phyloP scores from a whole-genome alignment of 64 coral and sea anemone species.

The Hydrozoanthus tunicans region DNA sequence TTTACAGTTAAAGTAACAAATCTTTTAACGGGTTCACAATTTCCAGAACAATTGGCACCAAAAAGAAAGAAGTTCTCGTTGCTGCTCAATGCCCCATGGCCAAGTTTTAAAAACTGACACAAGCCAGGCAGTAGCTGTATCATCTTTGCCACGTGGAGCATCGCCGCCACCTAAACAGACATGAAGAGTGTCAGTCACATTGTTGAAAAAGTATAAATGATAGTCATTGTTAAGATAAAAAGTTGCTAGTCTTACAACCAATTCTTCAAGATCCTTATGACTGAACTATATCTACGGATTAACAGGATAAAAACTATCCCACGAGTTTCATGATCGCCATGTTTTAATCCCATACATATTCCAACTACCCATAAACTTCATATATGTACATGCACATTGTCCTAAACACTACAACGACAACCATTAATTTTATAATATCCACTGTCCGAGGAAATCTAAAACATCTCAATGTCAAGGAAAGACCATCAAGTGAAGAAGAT shows the following conservation, averaged over 20 bases:
- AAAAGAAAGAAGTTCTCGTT: constrained; percentile 49
- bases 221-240: constrained; percentile 12
- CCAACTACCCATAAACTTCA: no score
- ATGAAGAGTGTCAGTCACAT: constrained; percentile 38
- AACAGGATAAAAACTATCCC: no score
- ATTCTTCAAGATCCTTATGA: background rate
- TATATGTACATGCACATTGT: no score
- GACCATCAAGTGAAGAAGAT: background rate
- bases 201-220: constrained; percentile 39
- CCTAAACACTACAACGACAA: no score
- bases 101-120: constrained; percentile 59
- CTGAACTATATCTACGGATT: background rate
- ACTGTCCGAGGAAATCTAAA: background rate
- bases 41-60: constrained; percentile 58
- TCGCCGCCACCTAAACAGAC: constrained; percentile 57
- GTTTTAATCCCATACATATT: no score
- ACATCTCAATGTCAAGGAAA: background rate
- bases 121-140: constrained; percentile 51
- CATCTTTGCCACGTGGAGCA: constrained; percentile 62
- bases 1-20: constrained; percentile 7
- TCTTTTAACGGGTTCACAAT: constrained; percentile 25
- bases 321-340: no score
- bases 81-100: constrained; percentile 48
- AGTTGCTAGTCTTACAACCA: background rate
- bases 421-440: no score